These are phyloP conservation scores for Bryconaethiops microstoma DNA, from an alignment of 2,797 vertebrate genomes.

Conservation along the genomic window DNA sequence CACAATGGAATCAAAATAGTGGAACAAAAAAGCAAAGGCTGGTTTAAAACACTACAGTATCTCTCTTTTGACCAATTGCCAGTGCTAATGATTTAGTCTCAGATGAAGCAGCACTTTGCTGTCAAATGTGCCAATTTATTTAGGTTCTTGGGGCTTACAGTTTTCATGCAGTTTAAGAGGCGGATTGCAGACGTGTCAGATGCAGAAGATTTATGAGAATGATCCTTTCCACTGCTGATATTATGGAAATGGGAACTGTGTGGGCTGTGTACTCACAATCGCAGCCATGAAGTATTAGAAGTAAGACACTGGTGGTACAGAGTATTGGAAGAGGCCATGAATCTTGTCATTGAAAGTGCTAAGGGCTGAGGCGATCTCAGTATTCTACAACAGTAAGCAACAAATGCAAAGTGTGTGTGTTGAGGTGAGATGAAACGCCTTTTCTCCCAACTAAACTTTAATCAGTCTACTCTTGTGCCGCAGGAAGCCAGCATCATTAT, in stretches of 20 bases:
- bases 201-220: constrained; percentile 28
- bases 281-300: constrained; percentile 35
- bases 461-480: constrained; percentile 39
- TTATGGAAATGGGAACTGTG: constrained; percentile 41
- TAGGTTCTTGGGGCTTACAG: constrained; percentile 1
- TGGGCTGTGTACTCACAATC: not conserved
- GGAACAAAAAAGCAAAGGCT: not conserved
- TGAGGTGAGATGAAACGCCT: constrained; percentile 34
- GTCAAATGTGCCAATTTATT: constrained; percentile 30
- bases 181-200: constrained; percentile 26
- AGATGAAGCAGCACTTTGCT: constrained; percentile 5
- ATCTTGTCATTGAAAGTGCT: constrained; percentile 39
- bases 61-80: constrained; percentile 2
- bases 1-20: not conserved
- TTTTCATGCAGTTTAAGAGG: constrained; percentile 20
- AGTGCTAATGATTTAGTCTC: constrained; percentile 19
- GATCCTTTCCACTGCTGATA: constrained; percentile 31
- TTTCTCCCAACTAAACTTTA: constrained; percentile 39
- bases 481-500: constrained; percentile 32
- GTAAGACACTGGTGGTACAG: constrained; percentile 13
- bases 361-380: constrained; percentile 32
- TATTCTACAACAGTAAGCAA: constrained; percentile 52
- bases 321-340: constrained; percentile 30
- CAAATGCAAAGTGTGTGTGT: constrained; percentile 35
- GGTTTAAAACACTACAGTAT: constrained; percentile 4